Base-by-base conservation (phyloP, 2,888 invertebrate species). In the Clistopyga incitator region DNA sequence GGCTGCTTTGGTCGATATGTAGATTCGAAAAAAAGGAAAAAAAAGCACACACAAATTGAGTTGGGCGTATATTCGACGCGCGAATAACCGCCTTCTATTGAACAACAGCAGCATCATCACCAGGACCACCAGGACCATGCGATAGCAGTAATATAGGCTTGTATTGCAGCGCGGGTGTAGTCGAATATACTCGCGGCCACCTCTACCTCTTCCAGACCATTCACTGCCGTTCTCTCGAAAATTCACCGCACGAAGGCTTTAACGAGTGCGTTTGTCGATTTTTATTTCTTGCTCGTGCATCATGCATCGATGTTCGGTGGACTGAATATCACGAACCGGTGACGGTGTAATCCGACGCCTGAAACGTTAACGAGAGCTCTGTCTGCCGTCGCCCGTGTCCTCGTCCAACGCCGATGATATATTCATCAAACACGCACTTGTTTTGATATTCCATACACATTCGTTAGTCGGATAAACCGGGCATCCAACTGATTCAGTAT, bases 231-330 rank as follows among this genome's bases (percentile, higher is more conserved):
- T 34, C 59, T n/a, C 64, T 23, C 64, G 71, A 78, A 71, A 78
- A 78, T 65, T 71, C 78, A 54, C 29, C 64, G 64, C 78, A 45
- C 71, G 71, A 65, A 25, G 15, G 71, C 52, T 64, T 71, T 64
- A 71, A 71, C 78, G 71, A 78, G 78, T 34, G 38, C 42, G 71
- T 71, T 64, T 65, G 71, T 65, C 71, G 42, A 64, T 71, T 78
- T 71, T 78, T 65, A 45, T 78, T 78, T 47, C 34, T 18, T 61
- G 23, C 47, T 74, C 47, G 59, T 67, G 23, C 56, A 50, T 70
- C 61, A 54, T 65, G 64, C 71, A 45, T 71, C 71, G 71, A 78
- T 29, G 29, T 25, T 50, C 20, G 20, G 18, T 29, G 18, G 52
- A 68, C 42, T 59, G 54, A 38, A 71, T 71, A 34, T 71, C 20